These are phyloP conservation scores for Nymphicus hollandicus DNA, from an alignment of 2,113 vertebrate genomes.

Conservation along the genomic window DNA sequence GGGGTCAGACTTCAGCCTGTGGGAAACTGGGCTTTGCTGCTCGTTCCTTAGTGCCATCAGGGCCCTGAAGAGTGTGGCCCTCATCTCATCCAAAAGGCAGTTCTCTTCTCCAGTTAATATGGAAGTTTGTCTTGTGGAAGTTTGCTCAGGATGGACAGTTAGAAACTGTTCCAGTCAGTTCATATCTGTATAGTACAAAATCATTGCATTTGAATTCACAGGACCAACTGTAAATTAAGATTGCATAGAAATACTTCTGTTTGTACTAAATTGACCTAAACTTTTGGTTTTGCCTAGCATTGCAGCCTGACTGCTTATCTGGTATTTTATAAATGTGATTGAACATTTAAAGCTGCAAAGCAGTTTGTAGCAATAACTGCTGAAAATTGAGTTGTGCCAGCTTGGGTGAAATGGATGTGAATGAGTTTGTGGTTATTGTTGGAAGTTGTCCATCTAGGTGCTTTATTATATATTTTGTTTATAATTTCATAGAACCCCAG, in stretches of 20 bases:
- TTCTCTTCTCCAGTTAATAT: background rate
- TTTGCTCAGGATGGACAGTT: background rate
- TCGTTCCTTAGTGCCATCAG: background rate
- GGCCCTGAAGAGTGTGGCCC: background rate
- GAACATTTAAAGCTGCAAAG: background rate
- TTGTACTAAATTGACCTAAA: background rate
- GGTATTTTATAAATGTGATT: background rate
- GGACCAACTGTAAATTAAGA: background rate
- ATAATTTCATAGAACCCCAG: background rate
- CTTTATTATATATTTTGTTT: background rate
- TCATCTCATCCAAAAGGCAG: background rate
- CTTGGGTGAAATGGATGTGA: background rate
- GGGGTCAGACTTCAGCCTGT: background rate
- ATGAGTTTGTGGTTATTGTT: background rate
- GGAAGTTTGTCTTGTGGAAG: background rate
- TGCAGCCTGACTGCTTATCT: background rate
- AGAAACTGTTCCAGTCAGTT: background rate
- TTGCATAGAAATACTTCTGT: background rate
- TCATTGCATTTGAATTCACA: background rate
- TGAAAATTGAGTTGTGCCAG: background rate
- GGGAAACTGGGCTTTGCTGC: background rate
- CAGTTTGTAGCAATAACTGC: background rate
- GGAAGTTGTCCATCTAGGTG: background rate
- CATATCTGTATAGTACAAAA: background rate
- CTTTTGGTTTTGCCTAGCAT: background rate